Conservation (phyloP, 2,113 vertebrate genomes). For the Lagopus muta region DNA sequence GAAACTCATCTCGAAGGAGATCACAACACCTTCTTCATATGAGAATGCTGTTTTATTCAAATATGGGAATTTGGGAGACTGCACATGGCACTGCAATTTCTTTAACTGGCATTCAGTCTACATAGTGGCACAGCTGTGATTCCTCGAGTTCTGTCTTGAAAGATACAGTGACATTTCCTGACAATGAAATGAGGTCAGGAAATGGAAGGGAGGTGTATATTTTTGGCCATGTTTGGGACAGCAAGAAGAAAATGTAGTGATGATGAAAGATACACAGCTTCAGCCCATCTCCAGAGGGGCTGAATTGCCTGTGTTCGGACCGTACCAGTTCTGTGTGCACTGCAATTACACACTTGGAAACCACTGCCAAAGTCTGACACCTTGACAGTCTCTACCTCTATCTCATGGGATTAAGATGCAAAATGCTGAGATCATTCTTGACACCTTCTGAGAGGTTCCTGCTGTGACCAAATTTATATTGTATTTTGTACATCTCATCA, state of each 20-base stretch:
- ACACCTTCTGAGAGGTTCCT: neutral
- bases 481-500: neutral
- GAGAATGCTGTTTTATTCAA: neutral
- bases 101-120: neutral
- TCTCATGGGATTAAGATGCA: neutral
- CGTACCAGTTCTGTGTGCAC: neutral
- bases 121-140: neutral
- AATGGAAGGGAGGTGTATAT: neutral
- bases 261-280: neutral
- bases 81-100: neutral
- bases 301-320: neutral
- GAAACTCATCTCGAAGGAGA: neutral
- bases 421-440: neutral
- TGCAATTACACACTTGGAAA: neutral
- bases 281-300: neutral
- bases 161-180: neutral
- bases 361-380: neutral
- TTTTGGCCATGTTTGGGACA: neutral
- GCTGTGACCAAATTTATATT: neutral
- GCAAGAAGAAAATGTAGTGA: neutral
- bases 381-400: neutral
- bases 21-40: neutral
- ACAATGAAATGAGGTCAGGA: neutral
- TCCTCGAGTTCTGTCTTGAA: neutral
- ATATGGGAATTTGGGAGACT: neutral